Percentiles rank a stretch among this genome's conserved stretches.
Conservation (phyloP, 2,797 vertebrate genomes). For the Gadopsis bispinosus region DNA sequence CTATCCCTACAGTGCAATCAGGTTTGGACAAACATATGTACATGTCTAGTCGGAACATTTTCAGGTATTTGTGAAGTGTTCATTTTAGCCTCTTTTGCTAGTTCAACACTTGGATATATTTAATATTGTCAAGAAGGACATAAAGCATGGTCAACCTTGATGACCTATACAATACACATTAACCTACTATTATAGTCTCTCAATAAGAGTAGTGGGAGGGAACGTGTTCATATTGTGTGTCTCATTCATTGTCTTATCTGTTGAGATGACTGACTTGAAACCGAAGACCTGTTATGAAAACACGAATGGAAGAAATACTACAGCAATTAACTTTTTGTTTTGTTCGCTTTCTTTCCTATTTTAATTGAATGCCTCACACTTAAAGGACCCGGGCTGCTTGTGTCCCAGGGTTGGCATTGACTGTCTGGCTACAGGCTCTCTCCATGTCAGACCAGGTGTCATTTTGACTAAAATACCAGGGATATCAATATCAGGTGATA, state of each 20-base stretch:
- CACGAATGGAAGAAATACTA: no score
- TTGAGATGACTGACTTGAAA: background rate
- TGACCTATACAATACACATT: background rate
- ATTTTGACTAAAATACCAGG: conserved; percentile 5
- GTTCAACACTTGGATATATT: conserved; percentile 12
- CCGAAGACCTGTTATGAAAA: background rate
- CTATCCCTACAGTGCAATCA: no score
- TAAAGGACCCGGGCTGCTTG: background rate
- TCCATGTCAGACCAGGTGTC: conserved; percentile 24
- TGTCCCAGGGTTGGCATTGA: background rate
- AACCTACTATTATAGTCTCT: background rate
- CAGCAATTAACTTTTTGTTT: background rate
- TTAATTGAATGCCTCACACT: background rate
- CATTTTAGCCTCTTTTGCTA: background rate
- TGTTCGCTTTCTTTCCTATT: background rate
- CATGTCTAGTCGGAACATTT: background rate
- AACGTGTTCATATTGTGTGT: background rate
- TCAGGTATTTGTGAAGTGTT: background rate
- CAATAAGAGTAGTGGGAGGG: background rate
- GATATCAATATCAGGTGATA: background rate
- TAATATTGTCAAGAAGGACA: conserved; percentile 2
- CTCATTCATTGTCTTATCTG: background rate
- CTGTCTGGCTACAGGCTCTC: conserved; percentile 1
- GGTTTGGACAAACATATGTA: background rate
- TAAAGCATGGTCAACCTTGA: background rate